Conservation (phyloP, 2,113 vertebrate species). For the Patagioenas fasciata region DNA sequence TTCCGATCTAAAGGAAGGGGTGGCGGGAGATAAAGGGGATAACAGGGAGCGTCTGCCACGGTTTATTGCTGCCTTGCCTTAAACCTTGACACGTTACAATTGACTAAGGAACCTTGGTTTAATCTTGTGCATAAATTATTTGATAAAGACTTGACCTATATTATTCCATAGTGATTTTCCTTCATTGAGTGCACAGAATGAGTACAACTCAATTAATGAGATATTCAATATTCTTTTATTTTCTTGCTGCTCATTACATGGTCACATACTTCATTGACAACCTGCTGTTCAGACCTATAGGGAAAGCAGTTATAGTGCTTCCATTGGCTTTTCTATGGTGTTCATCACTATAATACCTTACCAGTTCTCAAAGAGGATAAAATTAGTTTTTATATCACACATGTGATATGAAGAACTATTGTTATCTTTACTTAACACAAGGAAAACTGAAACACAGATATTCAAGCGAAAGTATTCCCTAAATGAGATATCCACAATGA, state of each 20-base stretch:
- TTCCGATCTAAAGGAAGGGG: too few relatives aligned
- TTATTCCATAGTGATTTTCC: not conserved
- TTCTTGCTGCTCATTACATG: not conserved
- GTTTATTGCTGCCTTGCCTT: too few relatives aligned
- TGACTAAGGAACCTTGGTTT: too few relatives aligned
- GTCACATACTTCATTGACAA: not conserved
- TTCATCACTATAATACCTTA: not conserved
- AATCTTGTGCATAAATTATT: too few relatives aligned
- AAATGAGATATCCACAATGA: not conserved
- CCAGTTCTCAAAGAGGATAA: not conserved
- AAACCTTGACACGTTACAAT: too few relatives aligned
- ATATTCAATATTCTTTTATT: rapidly evolving
- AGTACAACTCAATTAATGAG: not conserved
- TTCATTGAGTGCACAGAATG: not conserved
- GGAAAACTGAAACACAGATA: not conserved
- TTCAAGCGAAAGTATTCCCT: not conserved
- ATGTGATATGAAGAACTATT: not conserved
- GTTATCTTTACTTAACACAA: not conserved
- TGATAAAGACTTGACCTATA: too few relatives aligned
- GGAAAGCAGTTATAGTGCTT: not conserved
- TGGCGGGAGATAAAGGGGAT: too few relatives aligned
- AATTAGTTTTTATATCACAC: not conserved
- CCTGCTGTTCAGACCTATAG: not conserved
- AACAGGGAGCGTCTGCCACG: too few relatives aligned
- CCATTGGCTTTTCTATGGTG: not conserved